phyloP scores from a whole-genome alignment of 1,140 invertebrate species.

The Wasmannia auropunctata region DNA sequence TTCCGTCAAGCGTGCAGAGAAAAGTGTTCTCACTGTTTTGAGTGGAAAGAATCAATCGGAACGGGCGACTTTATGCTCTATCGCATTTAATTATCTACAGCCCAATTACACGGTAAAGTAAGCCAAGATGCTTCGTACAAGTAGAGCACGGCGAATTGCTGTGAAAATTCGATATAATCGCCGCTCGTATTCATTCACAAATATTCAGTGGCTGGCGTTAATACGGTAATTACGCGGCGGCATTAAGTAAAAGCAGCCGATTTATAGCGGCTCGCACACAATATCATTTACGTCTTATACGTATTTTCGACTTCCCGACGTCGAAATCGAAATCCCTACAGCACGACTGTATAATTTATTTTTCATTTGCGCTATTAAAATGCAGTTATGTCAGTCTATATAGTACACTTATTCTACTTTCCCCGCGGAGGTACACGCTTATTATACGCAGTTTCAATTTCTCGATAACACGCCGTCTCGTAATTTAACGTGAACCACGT shows the following conservation, averaged over 20 bases:
- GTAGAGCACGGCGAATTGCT: constrained; percentile 13
- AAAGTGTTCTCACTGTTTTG: constrained; percentile 29
- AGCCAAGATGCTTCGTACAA: not conserved
- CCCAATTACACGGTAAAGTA: constrained; percentile 21
- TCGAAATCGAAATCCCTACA: not conserved
- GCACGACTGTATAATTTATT: not conserved
- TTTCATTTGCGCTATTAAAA: constrained; percentile 9
- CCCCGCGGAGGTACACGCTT: not conserved
- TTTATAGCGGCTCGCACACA: not conserved
- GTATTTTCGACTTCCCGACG: not conserved
- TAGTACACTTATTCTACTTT: constrained; percentile 4
- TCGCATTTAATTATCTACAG: constrained; percentile 63
- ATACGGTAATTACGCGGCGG: not conserved
- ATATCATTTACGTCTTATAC: not conserved
- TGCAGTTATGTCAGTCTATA: not conserved
- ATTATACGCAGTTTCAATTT: constrained; percentile 27
- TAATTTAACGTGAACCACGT: constrained; percentile 8
- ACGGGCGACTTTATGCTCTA: constrained; percentile 56
- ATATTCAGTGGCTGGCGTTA: not conserved
- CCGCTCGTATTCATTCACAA: not conserved
- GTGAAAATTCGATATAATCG: not conserved
- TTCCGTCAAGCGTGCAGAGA: not conserved
- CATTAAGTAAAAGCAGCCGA: not conserved
- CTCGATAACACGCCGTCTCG: not conserved
- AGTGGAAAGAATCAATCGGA: constrained; percentile 24